Evolutionary conservation across 1,140 invertebrate genomes (phyloP).

Genomic region (Drosophila rhopaloa): DNA sequence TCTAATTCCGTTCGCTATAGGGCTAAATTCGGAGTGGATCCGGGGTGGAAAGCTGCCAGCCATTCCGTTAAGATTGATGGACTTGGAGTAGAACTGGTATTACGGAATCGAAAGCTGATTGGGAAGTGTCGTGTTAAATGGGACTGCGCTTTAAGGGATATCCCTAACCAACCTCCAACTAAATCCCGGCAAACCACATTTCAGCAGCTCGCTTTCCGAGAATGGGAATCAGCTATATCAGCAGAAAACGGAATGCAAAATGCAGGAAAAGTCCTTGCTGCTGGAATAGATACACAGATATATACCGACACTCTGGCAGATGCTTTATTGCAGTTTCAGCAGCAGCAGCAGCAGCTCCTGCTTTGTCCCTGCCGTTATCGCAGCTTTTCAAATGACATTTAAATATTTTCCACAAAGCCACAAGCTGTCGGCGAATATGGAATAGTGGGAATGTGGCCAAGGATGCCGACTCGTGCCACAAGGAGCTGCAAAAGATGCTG

Average conservation of each 20-base stretch:
- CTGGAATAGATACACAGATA: slow-evolving; percentile 38
- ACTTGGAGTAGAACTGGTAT: slow-evolving; percentile 6
- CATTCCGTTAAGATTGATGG: slow-evolving; percentile 43
- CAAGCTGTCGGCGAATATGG: slow-evolving; percentile 68
- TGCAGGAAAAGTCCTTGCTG: slow-evolving; percentile 37
- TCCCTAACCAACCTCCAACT: slow-evolving; percentile 15
- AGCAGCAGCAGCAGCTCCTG: slow-evolving; percentile 55
- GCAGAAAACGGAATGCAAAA: slow-evolving; percentile 52
- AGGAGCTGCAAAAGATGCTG: slow-evolving; percentile 40
- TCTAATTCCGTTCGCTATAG: slow-evolving; percentile 26
- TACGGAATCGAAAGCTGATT: slow-evolving; percentile 32
- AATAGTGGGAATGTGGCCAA: slow-evolving; percentile 52
- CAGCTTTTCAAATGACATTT: slow-evolving; percentile 74
- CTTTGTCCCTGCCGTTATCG: slow-evolving; percentile 32
- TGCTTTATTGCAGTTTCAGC: slow-evolving; percentile 75
- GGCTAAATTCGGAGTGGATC: slow-evolving; percentile 8
- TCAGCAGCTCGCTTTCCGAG: slow-evolving; percentile 28
- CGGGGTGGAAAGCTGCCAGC: slow-evolving; percentile 22
- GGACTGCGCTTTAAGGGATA: slow-evolving; percentile 11
- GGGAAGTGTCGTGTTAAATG: not conserved
- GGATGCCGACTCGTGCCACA: slow-evolving; percentile 23
- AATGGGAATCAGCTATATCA: slow-evolving; percentile 38
- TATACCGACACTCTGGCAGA: slow-evolving; percentile 34
- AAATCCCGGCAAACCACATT: slow-evolving; percentile 51
- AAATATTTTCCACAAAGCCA: slow-evolving; percentile 70